Conservation (phyloP, 2,113 vertebrate species). For the Psophia crepitans region DNA sequence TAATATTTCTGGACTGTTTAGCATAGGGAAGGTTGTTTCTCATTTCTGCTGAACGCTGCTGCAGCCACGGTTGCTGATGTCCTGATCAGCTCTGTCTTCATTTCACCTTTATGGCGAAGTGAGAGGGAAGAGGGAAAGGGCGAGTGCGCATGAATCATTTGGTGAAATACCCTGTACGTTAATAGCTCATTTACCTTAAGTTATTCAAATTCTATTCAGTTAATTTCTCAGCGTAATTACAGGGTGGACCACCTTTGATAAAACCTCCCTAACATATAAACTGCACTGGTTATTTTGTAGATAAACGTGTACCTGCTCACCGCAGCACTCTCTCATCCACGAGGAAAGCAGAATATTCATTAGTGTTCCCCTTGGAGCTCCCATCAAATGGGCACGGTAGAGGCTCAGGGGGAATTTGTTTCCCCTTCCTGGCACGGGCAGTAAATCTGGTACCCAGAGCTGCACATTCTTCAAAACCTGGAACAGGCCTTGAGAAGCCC, state of each 20-base stretch:
- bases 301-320: not conserved
- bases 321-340: not conserved
- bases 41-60: not conserved
- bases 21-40: not conserved
- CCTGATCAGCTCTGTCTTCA: not conserved
- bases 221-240: slow-evolving; percentile 3
- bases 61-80: not conserved
- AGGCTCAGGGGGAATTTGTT: not conserved
- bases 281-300: not conserved
- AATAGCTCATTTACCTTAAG: slow-evolving; percentile 5
- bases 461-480: not conserved
- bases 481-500: not conserved
- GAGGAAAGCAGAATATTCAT: not conserved
- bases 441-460: not conserved
- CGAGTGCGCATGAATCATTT: not conserved
- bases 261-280: not conserved
- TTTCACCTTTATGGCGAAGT: not conserved
- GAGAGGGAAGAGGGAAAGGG: not conserved
- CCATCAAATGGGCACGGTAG: not conserved
- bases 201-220: not conserved
- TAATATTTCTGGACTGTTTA: not conserved
- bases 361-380: not conserved
- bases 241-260: not conserved
- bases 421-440: not conserved
- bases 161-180: not conserved